phyloP scores from a whole-genome alignment of 2,113 vertebrate genomes.

The human region DNA sequence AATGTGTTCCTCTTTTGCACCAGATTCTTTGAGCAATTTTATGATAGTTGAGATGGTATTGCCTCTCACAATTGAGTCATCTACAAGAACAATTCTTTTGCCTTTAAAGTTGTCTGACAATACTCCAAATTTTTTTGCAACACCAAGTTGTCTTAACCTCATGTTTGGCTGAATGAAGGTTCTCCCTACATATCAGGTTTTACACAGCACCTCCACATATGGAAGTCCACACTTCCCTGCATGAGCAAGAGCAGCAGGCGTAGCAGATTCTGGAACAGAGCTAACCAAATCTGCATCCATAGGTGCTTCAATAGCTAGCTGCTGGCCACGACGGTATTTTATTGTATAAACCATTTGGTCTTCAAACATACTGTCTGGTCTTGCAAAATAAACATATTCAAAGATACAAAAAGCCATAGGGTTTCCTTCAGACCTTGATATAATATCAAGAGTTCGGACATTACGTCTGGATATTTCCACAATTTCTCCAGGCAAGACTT shows the following conservation, averaged over 20 bases:
- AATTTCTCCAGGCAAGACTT: slow-evolving; percentile 97
- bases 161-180: slow-evolving; percentile 99
- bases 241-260: slow-evolving; percentile 96
- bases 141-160: slow-evolving; percentile 96
- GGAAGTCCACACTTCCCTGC: slow-evolving; percentile 95
- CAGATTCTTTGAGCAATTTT: slow-evolving; percentile 96
- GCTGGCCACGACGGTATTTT: slow-evolving; percentile 93
- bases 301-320: slow-evolving; percentile 95
- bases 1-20: slow-evolving; percentile 98
- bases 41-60: slow-evolving; percentile 99
- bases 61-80: slow-evolving; percentile 98
- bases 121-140: slow-evolving; percentile 98
- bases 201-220: slow-evolving; percentile 96
- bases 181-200: slow-evolving; percentile 97
- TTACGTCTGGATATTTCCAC: slow-evolving; percentile 94
- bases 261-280: slow-evolving; percentile 98
- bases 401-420: slow-evolving; percentile 97
- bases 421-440: slow-evolving; percentile 90
- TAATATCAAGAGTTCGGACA: slow-evolving; percentile 89
- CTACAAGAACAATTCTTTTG: slow-evolving; percentile 95
- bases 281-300: slow-evolving; percentile 97
- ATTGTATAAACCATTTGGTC: slow-evolving; percentile 99
- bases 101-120: slow-evolving; percentile 97
- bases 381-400: slow-evolving; percentile 99
- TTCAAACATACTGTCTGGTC: slow-evolving; percentile 99